phyloP scores from a whole-genome alignment of 2,888 invertebrate genomes.

The Macaria liturata region DNA sequence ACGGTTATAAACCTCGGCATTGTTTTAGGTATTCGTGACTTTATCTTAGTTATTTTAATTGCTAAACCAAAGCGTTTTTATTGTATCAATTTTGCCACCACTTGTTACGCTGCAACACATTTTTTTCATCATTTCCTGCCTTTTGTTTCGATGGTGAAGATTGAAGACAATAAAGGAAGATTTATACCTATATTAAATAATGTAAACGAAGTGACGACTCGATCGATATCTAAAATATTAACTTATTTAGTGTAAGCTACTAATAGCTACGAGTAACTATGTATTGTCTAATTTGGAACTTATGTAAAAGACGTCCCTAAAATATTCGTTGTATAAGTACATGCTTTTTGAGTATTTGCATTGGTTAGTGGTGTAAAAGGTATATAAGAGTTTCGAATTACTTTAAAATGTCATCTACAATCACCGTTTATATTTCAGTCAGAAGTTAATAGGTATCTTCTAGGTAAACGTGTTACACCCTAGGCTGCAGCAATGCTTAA shows the following conservation, averaged over 20 bases:
- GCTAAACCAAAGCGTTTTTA: conserved; percentile 74
- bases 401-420: neutral
- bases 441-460: no score
- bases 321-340: conserved; percentile 40
- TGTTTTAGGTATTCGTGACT: conserved; percentile 39
- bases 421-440: conserved; percentile 1
- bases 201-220: conserved; percentile 70
- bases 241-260: conserved; percentile 70
- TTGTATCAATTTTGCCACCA: conserved; percentile 66
- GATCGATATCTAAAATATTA: conserved; percentile 75
- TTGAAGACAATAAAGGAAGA: conserved; percentile 82
- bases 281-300: conserved; percentile 53
- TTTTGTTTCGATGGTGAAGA: conserved; percentile 72
- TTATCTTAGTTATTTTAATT: conserved; percentile 51
- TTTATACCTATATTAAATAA: conserved; percentile 78
- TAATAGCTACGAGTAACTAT: conserved; percentile 50
- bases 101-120: conserved; percentile 50
- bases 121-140: conserved; percentile 49
- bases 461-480: no score
- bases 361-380: conserved; percentile 1
- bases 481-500: no score
- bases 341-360: conserved; percentile 45
- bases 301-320: conserved; percentile 46
- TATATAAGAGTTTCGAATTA: no score
- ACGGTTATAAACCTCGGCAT: conserved; percentile 70